Evolutionary conservation across 1,140 invertebrate species (phyloP).

Genomic region (Drosophila bipectinata): DNA sequence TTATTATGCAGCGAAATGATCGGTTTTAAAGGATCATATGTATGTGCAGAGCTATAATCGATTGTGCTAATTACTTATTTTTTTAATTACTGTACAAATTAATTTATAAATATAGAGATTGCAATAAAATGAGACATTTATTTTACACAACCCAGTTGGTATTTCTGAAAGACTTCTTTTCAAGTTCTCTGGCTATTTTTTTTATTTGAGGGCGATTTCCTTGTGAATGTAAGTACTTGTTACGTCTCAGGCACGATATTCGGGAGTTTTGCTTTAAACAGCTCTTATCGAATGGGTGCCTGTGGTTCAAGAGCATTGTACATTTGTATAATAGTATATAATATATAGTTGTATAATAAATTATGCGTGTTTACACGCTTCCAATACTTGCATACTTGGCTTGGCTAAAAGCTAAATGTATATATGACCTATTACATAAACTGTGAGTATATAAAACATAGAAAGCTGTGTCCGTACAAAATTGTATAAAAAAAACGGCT

Average conservation of each 20-base stretch:
- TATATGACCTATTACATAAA: constrained; percentile 31
- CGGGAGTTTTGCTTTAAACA: constrained; percentile 41
- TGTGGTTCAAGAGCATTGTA: constrained; percentile 40
- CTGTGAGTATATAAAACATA: constrained; percentile 64
- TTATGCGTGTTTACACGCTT: constrained; percentile 57
- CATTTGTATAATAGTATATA: constrained; percentile 19
- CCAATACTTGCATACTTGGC: constrained; percentile 73
- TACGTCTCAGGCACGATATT: constrained; percentile 49
- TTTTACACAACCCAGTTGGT: neutral
- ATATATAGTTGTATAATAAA: constrained; percentile 43
- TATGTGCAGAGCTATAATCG: constrained; percentile 17
- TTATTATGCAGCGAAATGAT: constrained; percentile 30
- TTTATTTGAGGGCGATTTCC: neutral
- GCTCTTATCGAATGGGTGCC: constrained; percentile 42
- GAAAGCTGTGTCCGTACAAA: constrained; percentile 63
- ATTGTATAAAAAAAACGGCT: constrained; percentile 64
- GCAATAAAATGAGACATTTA: constrained; percentile 66
- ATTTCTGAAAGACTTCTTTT: too few species aligned
- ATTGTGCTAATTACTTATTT: constrained; percentile 58
- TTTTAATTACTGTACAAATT: constrained; percentile 60
- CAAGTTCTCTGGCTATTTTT: neutral
- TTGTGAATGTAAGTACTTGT: constrained; percentile 38
- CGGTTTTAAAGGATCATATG: constrained; percentile 26
- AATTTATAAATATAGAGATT: constrained; percentile 60
- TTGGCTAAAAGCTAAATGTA: constrained; percentile 48